These are phyloP conservation scores for Elephantulus edwardii DNA, from an alignment of 2,113 vertebrate genomes.

Conservation along the genomic window DNA sequence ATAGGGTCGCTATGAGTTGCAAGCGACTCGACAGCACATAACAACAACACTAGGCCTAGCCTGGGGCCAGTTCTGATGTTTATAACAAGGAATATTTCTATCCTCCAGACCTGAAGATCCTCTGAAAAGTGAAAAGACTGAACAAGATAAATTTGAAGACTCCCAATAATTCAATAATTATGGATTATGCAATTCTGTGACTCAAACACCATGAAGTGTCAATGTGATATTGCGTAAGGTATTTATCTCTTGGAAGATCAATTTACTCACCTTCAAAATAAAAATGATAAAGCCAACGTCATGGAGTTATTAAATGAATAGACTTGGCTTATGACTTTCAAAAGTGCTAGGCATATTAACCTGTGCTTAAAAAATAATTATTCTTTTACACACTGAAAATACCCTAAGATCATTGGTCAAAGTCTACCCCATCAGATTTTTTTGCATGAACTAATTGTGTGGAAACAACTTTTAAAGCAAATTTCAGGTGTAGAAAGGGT, in stretches of 20 bases:
- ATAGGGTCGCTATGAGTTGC: too few species aligned
- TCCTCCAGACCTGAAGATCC: background rate
- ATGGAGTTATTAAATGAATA: background rate
- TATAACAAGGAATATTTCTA: background rate
- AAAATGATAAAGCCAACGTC: background rate
- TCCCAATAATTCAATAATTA: background rate
- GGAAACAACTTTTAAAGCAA: background rate
- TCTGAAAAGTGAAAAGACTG: background rate
- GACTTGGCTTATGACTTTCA: background rate
- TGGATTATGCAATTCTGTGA: slow-evolving; percentile 12
- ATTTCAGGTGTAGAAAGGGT: background rate
- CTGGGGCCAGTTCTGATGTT: background rate
- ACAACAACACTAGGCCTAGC: background rate
- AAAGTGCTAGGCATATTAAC: background rate
- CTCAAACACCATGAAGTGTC: slow-evolving; percentile 26
- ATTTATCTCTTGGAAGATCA: slow-evolving; percentile 25
- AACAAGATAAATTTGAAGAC: background rate
- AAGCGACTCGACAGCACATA: too few species aligned
- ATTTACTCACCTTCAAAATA: slow-evolving; percentile 45
- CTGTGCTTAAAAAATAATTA: background rate
- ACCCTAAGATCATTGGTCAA: background rate
- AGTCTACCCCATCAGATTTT: background rate
- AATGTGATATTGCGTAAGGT: background rate
- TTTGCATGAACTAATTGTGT: background rate
- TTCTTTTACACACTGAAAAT: background rate